Percentiles rank a stretch among this genome's conserved stretches.
Conservation (phyloP, 1,140 invertebrate genomes). For the Zaprionus capensis region DNA sequence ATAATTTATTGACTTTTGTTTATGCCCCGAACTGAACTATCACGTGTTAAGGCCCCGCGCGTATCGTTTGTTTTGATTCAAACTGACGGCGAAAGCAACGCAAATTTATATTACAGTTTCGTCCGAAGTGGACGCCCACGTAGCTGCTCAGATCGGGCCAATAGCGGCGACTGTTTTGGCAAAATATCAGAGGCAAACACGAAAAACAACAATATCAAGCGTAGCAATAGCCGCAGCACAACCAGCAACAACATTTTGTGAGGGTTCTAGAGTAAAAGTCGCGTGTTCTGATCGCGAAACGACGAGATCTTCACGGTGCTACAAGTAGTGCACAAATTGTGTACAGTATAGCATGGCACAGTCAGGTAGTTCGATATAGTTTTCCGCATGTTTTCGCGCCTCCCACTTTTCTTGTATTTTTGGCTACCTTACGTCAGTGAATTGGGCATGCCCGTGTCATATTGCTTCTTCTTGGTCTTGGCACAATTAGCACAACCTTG, state of each 20-base stretch:
- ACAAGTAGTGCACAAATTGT: constrained; percentile 2
- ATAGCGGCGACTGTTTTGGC: constrained; percentile 42
- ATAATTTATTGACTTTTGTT: constrained; percentile 15
- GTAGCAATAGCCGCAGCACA: not conserved
- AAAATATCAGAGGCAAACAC: constrained; percentile 41
- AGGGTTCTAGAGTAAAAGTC: constrained; percentile 35
- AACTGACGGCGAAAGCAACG: not conserved
- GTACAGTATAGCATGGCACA: not conserved
- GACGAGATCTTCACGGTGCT: not conserved
- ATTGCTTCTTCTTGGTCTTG: constrained; percentile 46
- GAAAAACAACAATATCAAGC: constrained; percentile 1
- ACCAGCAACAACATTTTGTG: not conserved
- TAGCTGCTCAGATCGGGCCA: constrained; percentile 14
- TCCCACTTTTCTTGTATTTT: constrained; percentile 39
- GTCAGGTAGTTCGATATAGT: constrained; percentile 32
- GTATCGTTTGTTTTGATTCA: constrained; percentile 19
- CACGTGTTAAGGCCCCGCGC: constrained; percentile 46
- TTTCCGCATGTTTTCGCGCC: constrained; percentile 52
- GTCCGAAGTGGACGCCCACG: constrained; percentile 23
- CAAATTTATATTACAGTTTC: constrained; percentile 37
- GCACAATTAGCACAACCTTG: constrained; percentile 74
- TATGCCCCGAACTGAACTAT: constrained; percentile 2
- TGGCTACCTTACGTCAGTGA: constrained; percentile 54
- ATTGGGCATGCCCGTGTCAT: constrained; percentile 23
- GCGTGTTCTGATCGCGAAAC: constrained; percentile 39